Conservation (phyloP, 2,888 invertebrate genomes). For the Priocnemis perturbator region DNA sequence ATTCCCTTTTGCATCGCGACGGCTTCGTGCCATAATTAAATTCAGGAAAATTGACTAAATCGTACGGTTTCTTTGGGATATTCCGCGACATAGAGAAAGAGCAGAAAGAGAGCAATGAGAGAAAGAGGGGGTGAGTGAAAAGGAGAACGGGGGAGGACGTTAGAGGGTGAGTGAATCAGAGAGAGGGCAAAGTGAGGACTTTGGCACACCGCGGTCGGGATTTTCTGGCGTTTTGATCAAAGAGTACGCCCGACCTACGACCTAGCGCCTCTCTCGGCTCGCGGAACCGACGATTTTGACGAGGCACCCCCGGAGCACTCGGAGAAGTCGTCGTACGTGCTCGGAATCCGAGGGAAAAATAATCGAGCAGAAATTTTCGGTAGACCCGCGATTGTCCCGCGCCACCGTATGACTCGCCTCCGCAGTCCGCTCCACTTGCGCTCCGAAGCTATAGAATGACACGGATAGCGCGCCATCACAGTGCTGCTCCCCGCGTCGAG, state of each 20-base stretch:
- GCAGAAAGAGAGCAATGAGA: background rate
- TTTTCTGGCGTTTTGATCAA: constrained; percentile 49
- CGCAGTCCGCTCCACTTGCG: too few relatives aligned
- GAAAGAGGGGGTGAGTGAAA: background rate
- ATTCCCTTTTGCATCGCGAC: constrained; percentile 23
- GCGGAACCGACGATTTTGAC: constrained; percentile 9
- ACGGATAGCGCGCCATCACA: too few relatives aligned
- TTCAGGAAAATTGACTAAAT: constrained; percentile 46
- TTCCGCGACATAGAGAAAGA: background rate
- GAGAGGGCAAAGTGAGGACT: constrained; percentile 23
- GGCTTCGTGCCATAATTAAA: constrained; percentile 54
- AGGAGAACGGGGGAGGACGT: background rate
- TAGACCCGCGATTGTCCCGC: background rate
- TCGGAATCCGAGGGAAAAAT: constrained; percentile 5
- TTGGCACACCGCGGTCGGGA: constrained; percentile 39
- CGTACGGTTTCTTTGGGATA: constrained; percentile 38
- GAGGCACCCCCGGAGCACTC: background rate
- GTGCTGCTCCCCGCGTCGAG: too few relatives aligned
- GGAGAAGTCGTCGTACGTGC: background rate
- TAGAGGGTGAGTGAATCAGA: background rate
- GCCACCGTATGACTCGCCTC: too few relatives aligned
- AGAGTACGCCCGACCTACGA: constrained; percentile 25
- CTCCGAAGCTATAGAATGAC: too few relatives aligned
- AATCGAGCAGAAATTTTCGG: background rate
- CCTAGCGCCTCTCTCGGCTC: background rate